Conservation (phyloP, 2,888 invertebrate genomes). For the Leucoma salicis region DNA sequence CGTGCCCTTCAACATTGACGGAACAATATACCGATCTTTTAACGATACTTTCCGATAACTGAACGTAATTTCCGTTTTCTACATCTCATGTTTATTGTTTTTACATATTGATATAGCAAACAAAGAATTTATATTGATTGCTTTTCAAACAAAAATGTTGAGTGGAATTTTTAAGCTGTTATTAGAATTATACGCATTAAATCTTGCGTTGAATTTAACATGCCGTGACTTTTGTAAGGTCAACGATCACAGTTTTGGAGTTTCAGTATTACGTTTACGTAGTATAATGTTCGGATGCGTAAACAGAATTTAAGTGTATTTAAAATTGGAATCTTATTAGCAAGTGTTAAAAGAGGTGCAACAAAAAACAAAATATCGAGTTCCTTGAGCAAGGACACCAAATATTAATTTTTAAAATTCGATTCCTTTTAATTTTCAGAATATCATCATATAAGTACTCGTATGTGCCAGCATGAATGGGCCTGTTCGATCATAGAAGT, state of each 20-base stretch:
- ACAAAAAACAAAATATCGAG: no score
- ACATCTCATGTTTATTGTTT: constrained; percentile 28
- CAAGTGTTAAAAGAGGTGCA: no score
- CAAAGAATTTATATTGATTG: constrained; percentile 10
- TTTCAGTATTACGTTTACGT: no score
- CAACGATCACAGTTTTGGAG: neutral
- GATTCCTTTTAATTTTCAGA: no score
- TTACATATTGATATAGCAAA: constrained; percentile 14
- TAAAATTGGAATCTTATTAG: no score
- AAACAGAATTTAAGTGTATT: no score
- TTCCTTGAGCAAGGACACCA: no score
- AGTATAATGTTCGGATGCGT: no score
- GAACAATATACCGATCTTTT: constrained; percentile 22
- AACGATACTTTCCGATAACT: constrained; percentile 31
- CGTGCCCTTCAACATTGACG: constrained; percentile 8
- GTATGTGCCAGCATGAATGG: no score
- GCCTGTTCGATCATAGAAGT: no score
- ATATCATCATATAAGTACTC: no score
- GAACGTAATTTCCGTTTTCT: constrained; percentile 31
- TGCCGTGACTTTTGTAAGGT: constrained; percentile 1
- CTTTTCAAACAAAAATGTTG: constrained; percentile 2
- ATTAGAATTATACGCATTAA: neutral
- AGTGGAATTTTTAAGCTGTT: constrained; percentile 2
- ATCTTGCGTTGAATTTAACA: neutral
- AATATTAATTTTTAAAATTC: no score